Conservation (phyloP, 2,797 vertebrate genomes). For the Poeciliopsis presidionis region DNA sequence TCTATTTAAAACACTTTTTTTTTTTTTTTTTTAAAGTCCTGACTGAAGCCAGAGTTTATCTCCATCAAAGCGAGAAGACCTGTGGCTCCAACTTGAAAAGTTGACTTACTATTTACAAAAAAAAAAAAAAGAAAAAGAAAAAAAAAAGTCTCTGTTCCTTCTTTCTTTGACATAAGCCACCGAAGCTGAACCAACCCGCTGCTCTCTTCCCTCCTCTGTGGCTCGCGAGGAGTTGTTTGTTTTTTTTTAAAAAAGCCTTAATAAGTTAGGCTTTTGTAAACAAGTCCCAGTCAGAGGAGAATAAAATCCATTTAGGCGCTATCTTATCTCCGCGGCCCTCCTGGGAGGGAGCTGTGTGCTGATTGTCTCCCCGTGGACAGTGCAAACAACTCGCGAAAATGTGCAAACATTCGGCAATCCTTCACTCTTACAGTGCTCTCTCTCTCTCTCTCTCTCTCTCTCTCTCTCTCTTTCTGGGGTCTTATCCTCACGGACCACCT, state of each 20-base stretch:
- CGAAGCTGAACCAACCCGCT: constrained; percentile 21
- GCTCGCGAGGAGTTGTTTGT: constrained; percentile 23
- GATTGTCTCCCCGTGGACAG: constrained; percentile 78
- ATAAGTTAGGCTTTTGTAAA: constrained; percentile 64
- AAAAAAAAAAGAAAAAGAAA: background rate
- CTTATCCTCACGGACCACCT: constrained; percentile 68
- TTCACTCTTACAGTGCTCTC: constrained; percentile 47
- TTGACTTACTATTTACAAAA: constrained; percentile 2
- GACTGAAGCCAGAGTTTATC: constrained; percentile 44
- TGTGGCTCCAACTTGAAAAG: constrained; percentile 18
- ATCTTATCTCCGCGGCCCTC: constrained; percentile 77
- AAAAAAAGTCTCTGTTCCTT: constrained; percentile 9
- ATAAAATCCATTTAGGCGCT: constrained; percentile 70
- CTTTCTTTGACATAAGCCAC: constrained; percentile 27
- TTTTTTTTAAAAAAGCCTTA: constrained; percentile 8
- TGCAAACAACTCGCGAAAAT: constrained; percentile 76
- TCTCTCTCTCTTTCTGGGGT: constrained; percentile 30
- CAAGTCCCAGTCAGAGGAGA: constrained; percentile 53
- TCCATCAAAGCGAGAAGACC: constrained; percentile 52
- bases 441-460: background rate
- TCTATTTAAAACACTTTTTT: constrained; percentile 80
- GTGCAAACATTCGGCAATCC: constrained; percentile 78
- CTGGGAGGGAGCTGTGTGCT: constrained; percentile 70
- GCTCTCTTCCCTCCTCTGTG: constrained; percentile 8
- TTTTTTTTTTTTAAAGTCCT: constrained; percentile 60